Conservation (phyloP, 1,140 invertebrate species). For the Belonocnema kinseyi region DNA sequence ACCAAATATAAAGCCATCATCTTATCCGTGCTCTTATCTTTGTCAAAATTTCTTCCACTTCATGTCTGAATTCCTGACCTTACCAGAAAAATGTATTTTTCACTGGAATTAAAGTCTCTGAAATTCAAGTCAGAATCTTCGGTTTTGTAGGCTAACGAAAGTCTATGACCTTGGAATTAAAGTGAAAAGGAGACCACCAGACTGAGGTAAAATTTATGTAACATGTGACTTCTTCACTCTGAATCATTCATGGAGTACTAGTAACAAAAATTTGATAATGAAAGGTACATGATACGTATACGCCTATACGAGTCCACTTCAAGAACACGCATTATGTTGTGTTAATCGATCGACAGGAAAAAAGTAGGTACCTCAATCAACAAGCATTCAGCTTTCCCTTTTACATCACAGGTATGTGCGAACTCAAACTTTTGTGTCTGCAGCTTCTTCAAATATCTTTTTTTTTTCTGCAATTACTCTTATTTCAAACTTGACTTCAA, state of each 20-base stretch:
- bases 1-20: no score
- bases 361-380: conserved; percentile 6
- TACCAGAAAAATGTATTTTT: not conserved
- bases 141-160: conserved; percentile 18
- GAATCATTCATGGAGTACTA: conserved; percentile 24
- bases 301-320: not conserved
- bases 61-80: no score
- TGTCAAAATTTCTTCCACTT: no score
- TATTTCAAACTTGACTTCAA: not conserved
- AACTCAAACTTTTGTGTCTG: not conserved
- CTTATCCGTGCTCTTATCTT: no score
- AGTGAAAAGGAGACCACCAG: conserved; percentile 22
- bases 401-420: conserved; percentile 18
- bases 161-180: conserved; percentile 28
- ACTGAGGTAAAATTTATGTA: conserved; percentile 10
- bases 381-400: conserved; percentile 10
- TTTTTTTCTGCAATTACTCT: not conserved
- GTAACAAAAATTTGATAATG: conserved; percentile 29
- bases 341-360: conserved; percentile 1
- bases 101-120: not conserved
- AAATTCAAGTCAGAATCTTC: conserved; percentile 12
- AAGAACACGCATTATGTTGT: conserved; percentile 10
- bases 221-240: not conserved
- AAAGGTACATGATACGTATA: conserved; percentile 13
- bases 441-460: conserved; percentile 12